Evolutionary conservation across 2,113 vertebrate species (phyloP), one percentile per base, ranked within the genome.

Genomic region (Pimephales promelas): DNA sequence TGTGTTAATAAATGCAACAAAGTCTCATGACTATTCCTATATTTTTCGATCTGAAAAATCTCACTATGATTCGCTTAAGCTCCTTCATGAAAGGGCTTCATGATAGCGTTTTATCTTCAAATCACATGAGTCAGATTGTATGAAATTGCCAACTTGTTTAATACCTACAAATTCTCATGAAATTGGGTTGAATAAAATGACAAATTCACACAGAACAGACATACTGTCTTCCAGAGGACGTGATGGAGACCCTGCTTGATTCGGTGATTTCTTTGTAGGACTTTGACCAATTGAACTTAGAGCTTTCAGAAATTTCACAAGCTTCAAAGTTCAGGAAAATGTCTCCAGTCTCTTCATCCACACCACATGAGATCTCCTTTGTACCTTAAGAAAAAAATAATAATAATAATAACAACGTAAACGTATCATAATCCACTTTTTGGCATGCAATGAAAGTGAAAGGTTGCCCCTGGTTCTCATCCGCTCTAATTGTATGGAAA

Each of bases 281-380:
- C 93, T 97, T 99, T 18, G 96, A 96, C 98, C 98, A 99, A 0
- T 90, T 86, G 87, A 98, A 99, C 79, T 94, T 90, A 34, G 97
- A 99, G 3, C 92, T 95, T 22, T 97, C 96, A 0, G 95, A 94
- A 85, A 95, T 89, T 88, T 99, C 97, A 66, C 93, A 95, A 89
- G 97, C 97, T 47, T 97, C 96, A 16, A 97, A 96, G 10, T 91
- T 94, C 89, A 99, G 90, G 92, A 95, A 99, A 92, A 99, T 89
- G 88, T 98, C 96, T 57, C 98, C 98, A 3, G 92, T 94, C 54
- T 96, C 94, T 20, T 97, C 96, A 68, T 99, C 97, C 59, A 99
- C 97, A 0, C 97, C 95, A 0, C 94, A 93, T 6, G 89, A 92
- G 28, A 99, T 96, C 90, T 99, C 98, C 85, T 96, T 93, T 0